Percentiles rank a stretch among this genome's conserved stretches.
Conservation (phyloP, 2,888 invertebrate genomes). For the Oligia fasciuncula region DNA sequence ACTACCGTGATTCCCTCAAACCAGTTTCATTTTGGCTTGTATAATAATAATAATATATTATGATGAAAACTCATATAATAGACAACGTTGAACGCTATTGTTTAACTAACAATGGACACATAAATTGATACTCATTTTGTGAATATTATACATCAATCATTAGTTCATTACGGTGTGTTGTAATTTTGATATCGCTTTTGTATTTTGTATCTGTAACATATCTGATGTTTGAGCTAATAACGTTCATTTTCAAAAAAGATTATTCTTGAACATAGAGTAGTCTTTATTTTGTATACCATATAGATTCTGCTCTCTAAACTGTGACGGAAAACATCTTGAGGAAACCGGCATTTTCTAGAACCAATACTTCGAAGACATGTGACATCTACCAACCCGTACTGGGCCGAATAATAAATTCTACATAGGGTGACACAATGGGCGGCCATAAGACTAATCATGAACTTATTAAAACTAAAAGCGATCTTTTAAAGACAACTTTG, state of each 20-base stretch:
- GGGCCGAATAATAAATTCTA: background rate
- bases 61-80: conserved; percentile 25
- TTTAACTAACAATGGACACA: conserved; percentile 41
- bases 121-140: conserved; percentile 45
- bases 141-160: conserved; percentile 48
- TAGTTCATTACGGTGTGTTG: conserved; percentile 12
- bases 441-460: background rate
- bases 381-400: background rate
- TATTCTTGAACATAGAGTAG: background rate
- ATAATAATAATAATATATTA: background rate
- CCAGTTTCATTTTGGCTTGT: conserved; percentile 20
- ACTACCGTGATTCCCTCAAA: background rate
- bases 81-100: conserved; percentile 38
- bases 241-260: background rate
- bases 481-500: background rate
- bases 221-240: conserved; percentile 1
- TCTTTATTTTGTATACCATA: no score
- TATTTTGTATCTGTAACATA: conserved; percentile 19
- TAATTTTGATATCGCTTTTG: conserved; percentile 36
- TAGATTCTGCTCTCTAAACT: background rate
- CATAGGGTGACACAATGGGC: background rate
- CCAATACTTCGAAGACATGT: background rate
- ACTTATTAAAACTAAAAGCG: background rate
- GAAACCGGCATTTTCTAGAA: background rate
- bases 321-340: background rate